Conservation (phyloP, 2,888 invertebrate genomes). For the Dicyrtoma fusca region DNA sequence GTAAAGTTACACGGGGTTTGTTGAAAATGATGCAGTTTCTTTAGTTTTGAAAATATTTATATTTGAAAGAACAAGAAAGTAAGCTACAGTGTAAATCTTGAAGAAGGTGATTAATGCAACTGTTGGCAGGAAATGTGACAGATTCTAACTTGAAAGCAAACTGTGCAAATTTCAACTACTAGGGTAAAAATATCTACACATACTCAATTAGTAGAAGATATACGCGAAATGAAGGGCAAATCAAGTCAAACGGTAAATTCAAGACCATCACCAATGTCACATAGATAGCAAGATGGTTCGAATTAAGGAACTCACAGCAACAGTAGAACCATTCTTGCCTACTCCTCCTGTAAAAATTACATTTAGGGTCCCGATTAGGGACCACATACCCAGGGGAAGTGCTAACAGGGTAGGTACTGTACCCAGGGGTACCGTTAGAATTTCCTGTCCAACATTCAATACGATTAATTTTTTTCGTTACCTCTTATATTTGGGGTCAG, state of each 20-base stretch:
- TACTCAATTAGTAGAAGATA: constrained; percentile 28
- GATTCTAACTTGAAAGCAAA: not conserved
- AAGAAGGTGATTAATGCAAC: too few species aligned
- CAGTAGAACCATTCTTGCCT: constrained; percentile 95
- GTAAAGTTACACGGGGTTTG: too few species aligned
- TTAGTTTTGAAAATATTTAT: too few species aligned
- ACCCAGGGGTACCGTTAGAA: constrained; percentile 43
- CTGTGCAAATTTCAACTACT: constrained; percentile 21
- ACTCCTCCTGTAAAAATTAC: constrained; percentile 73
- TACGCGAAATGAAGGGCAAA: constrained; percentile 20
- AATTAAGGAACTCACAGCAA: constrained; percentile 75
- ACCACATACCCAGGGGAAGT: constrained; percentile 50
- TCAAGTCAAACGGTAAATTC: constrained; percentile 22
- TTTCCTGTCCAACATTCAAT: constrained; percentile 23
- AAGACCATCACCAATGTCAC: constrained; percentile 33
- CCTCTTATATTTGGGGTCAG: not conserved
- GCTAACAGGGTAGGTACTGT: constrained; percentile 50
- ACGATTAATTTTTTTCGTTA: not conserved
- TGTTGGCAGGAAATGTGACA: too few species aligned
- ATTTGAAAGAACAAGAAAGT: too few species aligned
- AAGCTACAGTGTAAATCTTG: too few species aligned
- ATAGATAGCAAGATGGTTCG: constrained; percentile 34
- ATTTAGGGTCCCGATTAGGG: constrained; percentile 52
- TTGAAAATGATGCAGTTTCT: too few species aligned
- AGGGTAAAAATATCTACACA: constrained; percentile 31